Evolutionary conservation across 1,140 invertebrate species (phyloP).

Genomic region (Diorhabda carinulata): DNA sequence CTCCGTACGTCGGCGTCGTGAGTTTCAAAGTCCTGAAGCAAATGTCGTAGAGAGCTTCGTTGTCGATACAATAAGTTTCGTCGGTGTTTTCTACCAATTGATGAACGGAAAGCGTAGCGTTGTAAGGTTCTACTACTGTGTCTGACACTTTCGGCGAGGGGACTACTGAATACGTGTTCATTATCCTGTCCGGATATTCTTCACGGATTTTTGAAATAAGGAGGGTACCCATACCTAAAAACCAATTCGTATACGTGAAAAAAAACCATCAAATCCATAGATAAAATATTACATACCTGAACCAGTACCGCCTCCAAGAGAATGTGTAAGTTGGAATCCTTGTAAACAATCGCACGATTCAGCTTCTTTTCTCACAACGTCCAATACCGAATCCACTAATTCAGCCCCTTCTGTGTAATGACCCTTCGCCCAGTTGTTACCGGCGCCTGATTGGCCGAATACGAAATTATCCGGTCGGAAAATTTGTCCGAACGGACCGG

Average conservation of each 20-base stretch:
- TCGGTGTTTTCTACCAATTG: conserved; percentile 81
- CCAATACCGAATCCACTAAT: conserved; percentile 69
- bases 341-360: conserved; percentile 70
- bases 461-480: conserved; percentile 87
- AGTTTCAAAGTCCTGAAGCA: conserved; percentile 83
- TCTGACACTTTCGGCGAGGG: conserved; percentile 76
- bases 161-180: conserved; percentile 89
- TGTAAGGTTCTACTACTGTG: conserved; percentile 79
- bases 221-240: conserved; percentile 79
- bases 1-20: conserved; percentile 70
- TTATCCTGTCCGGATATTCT: conserved; percentile 85
- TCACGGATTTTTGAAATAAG: conserved; percentile 81
- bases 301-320: conserved; percentile 82
- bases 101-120: conserved; percentile 77
- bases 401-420: conserved; percentile 87
- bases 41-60: conserved; percentile 87
- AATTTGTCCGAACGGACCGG: conserved; percentile 79
- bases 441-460: conserved; percentile 71
- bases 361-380: conserved; percentile 74
- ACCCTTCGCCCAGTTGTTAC: conserved; percentile 90
- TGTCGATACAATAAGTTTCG: conserved; percentile 80
- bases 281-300: conserved; percentile 55
- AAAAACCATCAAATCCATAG: no score
- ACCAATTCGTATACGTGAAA: conserved; percentile 38
- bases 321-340: conserved; percentile 83